Evolutionary conservation across 2,797 vertebrate genomes (phyloP), one percentile per base, ranked within the genome.

Genomic region (Erpetoichthys calabaricus): DNA sequence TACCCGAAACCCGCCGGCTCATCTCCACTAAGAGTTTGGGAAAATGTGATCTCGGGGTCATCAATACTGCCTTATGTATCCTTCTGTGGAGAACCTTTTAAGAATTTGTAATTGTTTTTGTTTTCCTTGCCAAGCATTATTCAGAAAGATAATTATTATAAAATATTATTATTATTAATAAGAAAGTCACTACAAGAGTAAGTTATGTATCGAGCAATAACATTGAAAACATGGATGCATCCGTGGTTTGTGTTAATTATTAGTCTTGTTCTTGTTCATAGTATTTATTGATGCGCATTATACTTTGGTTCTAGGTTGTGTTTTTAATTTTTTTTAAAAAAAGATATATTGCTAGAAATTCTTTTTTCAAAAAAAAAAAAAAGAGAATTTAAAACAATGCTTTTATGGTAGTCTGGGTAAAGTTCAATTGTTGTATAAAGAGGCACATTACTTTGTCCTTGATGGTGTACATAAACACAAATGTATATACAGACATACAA

Each of bases 401-500:
- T 67, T 67, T 65, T 71, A 66, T 72, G 63, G 65, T 75, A 67
- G 70, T 73, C 57, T 61, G 67, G 60, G 67, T 62, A 66, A 60
- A 65, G 73, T 70, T 70, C 57, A 67, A 65, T 60, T 71, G 70
- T 74, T 65, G 58, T 59, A 68, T 66, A 71, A 70, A 70, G 63
- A 70, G 65, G 67, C 68, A 53, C 65, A 68, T 68, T 70, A 71
- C 66, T 68, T 67, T 79, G 62, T 60, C 60, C 67, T 76, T 73
- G 59, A 6, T 69, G 51, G 67, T 76, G 82, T 85, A 86, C 84
- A 85, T 85, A 84, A 71, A 75, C 60, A 67, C 65, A 73, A 63
- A 68, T 84, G 80, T 85, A 80, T 69, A 85, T 82, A 84, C 70
- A 76, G 73, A 83, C 80, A 73, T 68, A 68, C 76, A 83, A 83